Conservation (phyloP, 2,888 invertebrate species). For the Folsomia manolachei region DNA sequence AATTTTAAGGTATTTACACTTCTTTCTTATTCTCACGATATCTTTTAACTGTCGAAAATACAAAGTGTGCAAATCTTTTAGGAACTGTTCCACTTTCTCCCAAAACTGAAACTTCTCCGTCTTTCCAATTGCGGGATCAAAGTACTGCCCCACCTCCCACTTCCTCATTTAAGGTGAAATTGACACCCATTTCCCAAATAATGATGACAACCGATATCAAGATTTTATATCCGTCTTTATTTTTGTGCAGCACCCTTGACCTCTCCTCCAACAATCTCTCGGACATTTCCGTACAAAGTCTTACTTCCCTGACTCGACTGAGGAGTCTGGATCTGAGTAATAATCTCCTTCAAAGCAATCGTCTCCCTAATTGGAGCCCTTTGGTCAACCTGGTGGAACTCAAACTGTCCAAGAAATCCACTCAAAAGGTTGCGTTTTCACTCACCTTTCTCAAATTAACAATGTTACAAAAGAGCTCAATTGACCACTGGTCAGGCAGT, state of each 20-base stretch:
- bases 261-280: constrained; percentile 73
- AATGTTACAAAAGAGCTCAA: too few species aligned
- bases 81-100: constrained; percentile 81
- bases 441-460: constrained; percentile 49
- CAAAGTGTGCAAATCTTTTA: too few species aligned
- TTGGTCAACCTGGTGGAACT: constrained; percentile 70
- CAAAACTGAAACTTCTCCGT: constrained; percentile 72
- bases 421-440: constrained; percentile 57
- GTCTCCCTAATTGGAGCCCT: constrained; percentile 70
- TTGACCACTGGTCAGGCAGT: too few species aligned
- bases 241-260: constrained; percentile 66
- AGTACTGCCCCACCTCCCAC: constrained; percentile 69
- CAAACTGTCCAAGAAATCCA: constrained; percentile 78
- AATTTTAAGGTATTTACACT: constrained; percentile 66
- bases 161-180: constrained; percentile 67
- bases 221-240: too few species aligned
- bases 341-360: constrained; percentile 70
- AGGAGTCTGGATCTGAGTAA: constrained; percentile 72
- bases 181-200: too few species aligned
- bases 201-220: too few species aligned
- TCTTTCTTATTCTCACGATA: constrained; percentile 1
- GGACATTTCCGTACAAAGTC: constrained; percentile 67
- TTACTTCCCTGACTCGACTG: constrained; percentile 61
- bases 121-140: constrained; percentile 74
- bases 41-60: too few species aligned